Conservation (phyloP, 2,888 invertebrate species). For the Erebia epiphron region DNA sequence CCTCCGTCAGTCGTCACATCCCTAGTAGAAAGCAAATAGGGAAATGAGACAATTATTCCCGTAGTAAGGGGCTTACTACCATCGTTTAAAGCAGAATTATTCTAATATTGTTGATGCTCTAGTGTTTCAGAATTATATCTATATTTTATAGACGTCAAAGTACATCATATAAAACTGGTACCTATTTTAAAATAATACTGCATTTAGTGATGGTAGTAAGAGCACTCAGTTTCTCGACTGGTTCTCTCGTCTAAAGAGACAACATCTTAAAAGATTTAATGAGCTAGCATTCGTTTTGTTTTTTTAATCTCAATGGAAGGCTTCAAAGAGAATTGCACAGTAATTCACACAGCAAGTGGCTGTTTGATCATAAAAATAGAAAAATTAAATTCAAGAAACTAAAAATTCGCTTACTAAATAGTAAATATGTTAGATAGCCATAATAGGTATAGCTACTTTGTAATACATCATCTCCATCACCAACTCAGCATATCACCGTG, state of each 20-base stretch:
- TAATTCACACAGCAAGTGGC: slow-evolving; percentile 6
- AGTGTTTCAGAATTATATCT: too few relatives aligned
- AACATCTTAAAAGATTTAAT: slow-evolving; percentile 23
- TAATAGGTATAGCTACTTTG: too few relatives aligned
- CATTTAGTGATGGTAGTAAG: too few relatives aligned
- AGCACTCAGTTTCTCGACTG: not conserved
- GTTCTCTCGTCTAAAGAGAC: not conserved
- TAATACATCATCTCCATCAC: too few relatives aligned
- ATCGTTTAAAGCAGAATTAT: too few relatives aligned
- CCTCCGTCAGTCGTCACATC: not conserved
- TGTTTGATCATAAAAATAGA: not conserved
- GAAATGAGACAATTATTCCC: slow-evolving; percentile 20
- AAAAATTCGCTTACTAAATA: too few relatives aligned
- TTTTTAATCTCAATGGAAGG: not conserved
- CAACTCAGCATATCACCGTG: too few relatives aligned
- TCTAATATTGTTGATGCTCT: too few relatives aligned
- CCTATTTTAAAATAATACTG: too few relatives aligned
- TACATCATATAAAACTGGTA: too few relatives aligned
- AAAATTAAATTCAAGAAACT: not conserved
- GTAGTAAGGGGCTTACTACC: not conserved
- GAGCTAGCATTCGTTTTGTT: slow-evolving; percentile 20
- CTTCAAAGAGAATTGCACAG: slow-evolving; percentile 5
- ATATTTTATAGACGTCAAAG: too few relatives aligned
- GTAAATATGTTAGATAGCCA: too few relatives aligned
- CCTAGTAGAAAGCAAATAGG: slow-evolving; percentile 9